Percentiles rank a stretch among this genome's conserved stretches.
Conservation (phyloP, 1,140 invertebrate species). For the Arion vulgaris region DNA sequence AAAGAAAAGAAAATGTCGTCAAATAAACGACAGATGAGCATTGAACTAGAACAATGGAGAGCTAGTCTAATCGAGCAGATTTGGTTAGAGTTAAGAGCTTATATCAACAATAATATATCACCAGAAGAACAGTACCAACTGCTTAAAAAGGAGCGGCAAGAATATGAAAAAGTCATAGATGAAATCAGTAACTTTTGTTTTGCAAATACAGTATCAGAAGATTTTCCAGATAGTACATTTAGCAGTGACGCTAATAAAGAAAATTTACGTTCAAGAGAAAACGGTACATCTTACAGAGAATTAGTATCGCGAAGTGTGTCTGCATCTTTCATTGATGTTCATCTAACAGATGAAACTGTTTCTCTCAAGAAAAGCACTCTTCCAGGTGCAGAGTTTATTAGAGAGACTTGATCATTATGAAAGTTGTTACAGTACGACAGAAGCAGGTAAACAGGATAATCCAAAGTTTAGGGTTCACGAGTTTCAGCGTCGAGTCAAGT, state of each 20-base stretch:
- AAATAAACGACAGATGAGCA: constrained; percentile 78
- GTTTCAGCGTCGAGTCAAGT: constrained; percentile 81
- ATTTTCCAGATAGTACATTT: constrained; percentile 29
- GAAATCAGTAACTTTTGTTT: constrained; percentile 85
- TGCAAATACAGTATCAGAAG: constrained; percentile 41
- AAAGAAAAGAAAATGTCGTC: constrained; percentile 59
- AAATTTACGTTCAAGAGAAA: neutral
- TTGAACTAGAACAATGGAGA: constrained; percentile 88
- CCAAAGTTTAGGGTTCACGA: constrained; percentile 80
- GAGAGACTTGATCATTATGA: constrained; percentile 82
- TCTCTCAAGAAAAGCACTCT: constrained; percentile 76
- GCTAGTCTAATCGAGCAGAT: constrained; percentile 90
- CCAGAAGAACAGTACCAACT: constrained; percentile 84
- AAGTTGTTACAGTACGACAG: constrained; percentile 86
- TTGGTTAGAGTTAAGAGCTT: constrained; percentile 91
- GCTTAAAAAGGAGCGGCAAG: constrained; percentile 81
- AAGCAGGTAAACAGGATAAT: constrained; percentile 82
- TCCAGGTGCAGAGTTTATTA: constrained; percentile 82
- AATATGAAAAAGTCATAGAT: constrained; percentile 80
- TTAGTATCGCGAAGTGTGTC: constrained; percentile 46
- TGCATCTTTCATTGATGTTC: constrained; percentile 52
- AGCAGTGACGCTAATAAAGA: neutral
- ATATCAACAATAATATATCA: constrained; percentile 79
- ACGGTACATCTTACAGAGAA: constrained; percentile 1
- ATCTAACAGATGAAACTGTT: constrained; percentile 51